Evolutionary conservation across 2,797 vertebrate species (phyloP).

Genomic region (Buphagus erythrorhynchus): DNA sequence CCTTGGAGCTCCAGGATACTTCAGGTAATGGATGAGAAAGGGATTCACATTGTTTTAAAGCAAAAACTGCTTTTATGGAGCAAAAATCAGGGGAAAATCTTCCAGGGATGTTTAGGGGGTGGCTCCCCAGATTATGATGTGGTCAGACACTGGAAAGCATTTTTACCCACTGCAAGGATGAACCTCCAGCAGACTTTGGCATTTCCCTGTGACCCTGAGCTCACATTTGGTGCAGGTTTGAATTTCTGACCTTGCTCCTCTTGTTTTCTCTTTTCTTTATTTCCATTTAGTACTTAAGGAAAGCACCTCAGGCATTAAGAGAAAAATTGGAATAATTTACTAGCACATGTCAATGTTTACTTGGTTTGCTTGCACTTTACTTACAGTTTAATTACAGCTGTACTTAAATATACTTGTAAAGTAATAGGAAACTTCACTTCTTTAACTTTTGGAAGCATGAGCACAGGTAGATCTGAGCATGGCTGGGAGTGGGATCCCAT

Average conservation of each 20-base stretch:
- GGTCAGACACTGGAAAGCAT: background rate
- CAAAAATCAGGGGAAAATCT: background rate
- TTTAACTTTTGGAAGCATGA: background rate
- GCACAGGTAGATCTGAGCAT: background rate
- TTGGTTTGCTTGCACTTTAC: background rate
- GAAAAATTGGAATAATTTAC: background rate
- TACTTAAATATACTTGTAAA: background rate
- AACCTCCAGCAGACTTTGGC: background rate
- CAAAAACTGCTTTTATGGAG: background rate
- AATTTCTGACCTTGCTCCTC: background rate
- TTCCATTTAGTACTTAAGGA: background rate
- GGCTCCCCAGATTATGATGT: background rate
- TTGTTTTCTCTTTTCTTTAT: background rate
- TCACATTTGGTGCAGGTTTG: background rate
- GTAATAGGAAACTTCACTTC: background rate
- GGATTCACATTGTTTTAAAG: fast-evolving
- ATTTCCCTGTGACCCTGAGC: background rate
- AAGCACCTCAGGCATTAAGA: background rate
- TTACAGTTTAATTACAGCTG: background rate
- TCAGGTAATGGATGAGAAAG: background rate
- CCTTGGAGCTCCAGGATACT: background rate
- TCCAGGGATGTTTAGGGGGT: no score
- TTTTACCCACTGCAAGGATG: background rate
- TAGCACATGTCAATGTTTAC: background rate
- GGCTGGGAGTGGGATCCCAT: background rate